Evolutionary conservation across 35 echinoderm and acorn worm species (phyloP), one percentile per base, ranked within the genome.

Genomic region (Apostichopus japonicus): DNA sequence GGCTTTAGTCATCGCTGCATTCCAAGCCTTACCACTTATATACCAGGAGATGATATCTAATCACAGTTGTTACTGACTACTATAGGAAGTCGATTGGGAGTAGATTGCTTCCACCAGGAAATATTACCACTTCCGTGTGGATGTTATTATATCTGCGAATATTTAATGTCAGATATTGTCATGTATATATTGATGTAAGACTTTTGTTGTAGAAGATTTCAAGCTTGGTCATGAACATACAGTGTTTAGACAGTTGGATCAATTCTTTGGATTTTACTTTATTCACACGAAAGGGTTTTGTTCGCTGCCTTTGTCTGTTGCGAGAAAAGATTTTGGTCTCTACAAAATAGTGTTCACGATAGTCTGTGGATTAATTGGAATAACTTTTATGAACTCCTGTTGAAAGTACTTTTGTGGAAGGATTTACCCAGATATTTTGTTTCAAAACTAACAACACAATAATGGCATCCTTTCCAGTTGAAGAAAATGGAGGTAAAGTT

Each of bases 91-190:
- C 7, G 17, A 5, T 4, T 19, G 15, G 17, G 15, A 75, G 71
- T 75, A 75, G 71, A 75, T 75, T 7, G 17, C 71, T 75, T 75
- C 71, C 71, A 75, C 21, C 21, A 75, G 71, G 71, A 75, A 75
- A 7, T 19, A 75, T 75, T n/a, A 23, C 21, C 17, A 75, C 71
- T 75, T 61, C n/a, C 15, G 71, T 67, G 17, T 75, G 16, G 71
- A 19, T 75, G 71, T 75, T 19, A 23, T 75, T 19, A n/a, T 75
- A 4, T 75, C 0, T 75, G 5, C 71, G 2, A 75, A 75, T 75
- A 21, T 75, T 75, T 75, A 75, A 75, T 75, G 71, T 75, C 71
- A 15, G 71, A 4, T 75, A 75, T 19, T 75, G 71, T 61, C 57
- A 10, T 75, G 71, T 61, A 61, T 57, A 5, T 8, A 61, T 61